phyloP scores from a whole-genome alignment of 1,140 invertebrate species.

The Tetraneura akinire region DNA sequence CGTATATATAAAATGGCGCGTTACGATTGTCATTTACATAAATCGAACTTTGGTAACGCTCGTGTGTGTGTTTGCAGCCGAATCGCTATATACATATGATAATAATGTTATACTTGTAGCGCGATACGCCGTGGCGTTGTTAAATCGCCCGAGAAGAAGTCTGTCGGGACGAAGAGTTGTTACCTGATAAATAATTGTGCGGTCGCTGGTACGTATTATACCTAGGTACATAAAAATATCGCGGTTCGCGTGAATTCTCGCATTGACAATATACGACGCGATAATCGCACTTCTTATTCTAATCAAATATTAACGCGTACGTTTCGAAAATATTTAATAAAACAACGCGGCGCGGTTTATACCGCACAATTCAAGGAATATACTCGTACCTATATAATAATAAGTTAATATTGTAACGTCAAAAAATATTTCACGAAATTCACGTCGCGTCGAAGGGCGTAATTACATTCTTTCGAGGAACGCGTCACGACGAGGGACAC shows the following conservation, averaged over 20 bases:
- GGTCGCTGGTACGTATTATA: background rate
- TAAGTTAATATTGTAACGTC: too few species aligned
- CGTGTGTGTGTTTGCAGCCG: too few species aligned
- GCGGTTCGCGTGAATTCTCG: background rate
- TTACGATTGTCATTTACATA: slow-evolving; percentile 17
- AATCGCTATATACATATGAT: too few species aligned
- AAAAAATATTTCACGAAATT: too few species aligned
- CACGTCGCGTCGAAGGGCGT: too few species aligned
- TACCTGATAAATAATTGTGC: slow-evolving; percentile 15
- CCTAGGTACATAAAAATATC: too few species aligned
- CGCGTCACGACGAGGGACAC: too few species aligned
- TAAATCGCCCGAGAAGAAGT: background rate
- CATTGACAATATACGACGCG: background rate
- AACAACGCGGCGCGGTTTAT: too few species aligned
- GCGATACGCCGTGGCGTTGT: background rate
- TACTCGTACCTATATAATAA: too few species aligned
- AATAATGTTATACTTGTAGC: too few species aligned
- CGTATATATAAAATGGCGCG: background rate
- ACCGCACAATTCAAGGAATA: too few species aligned
- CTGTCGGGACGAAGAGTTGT: background rate
- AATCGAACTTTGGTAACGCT: slow-evolving; percentile 10
- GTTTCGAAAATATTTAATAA: background rate
- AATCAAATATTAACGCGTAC: slow-evolving; percentile 21
- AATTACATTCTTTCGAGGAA: too few species aligned
- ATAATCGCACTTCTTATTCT: background rate